These are phyloP conservation scores for Vulpes ferrilata DNA, from an alignment of 2,113 vertebrate genomes.

Conservation along the genomic window DNA sequence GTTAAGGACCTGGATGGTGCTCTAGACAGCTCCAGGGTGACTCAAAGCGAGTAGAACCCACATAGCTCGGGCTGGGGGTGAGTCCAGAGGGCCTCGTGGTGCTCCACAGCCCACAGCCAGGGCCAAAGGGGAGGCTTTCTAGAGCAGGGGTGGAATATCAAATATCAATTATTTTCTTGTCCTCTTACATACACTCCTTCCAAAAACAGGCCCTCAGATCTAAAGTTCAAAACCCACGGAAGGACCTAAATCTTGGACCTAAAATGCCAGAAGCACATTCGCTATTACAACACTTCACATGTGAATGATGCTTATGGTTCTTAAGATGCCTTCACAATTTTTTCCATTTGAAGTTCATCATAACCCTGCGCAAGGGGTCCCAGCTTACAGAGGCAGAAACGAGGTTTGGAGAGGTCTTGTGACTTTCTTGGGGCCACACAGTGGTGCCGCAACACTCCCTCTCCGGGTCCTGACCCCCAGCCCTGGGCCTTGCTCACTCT, in stretches of 20 bases:
- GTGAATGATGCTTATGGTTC: neutral
- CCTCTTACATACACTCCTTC: neutral
- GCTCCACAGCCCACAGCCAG: neutral
- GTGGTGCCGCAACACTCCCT: accelerated
- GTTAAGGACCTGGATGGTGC: neutral
- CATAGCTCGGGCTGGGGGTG: neutral
- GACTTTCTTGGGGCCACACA: neutral
- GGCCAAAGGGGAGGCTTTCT: neutral
- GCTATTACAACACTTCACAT: neutral
- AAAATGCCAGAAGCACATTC: neutral
- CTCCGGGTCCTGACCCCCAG: neutral
- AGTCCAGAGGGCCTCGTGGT: neutral
- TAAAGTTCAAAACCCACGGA: neutral
- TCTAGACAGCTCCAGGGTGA: neutral
- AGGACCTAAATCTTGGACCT: neutral
- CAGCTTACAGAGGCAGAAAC: neutral
- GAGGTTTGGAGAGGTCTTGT: neutral
- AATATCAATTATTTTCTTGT: neutral
- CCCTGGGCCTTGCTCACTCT: neutral
- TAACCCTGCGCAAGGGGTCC: neutral
- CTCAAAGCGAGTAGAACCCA: neutral
- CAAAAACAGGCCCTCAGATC: neutral
- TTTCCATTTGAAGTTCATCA: neutral
- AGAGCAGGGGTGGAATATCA: neutral
- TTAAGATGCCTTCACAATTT: neutral